These are phyloP conservation scores for Pandemis cinnamomeana DNA, from an alignment of 2,888 invertebrate genomes.

Conservation along the genomic window DNA sequence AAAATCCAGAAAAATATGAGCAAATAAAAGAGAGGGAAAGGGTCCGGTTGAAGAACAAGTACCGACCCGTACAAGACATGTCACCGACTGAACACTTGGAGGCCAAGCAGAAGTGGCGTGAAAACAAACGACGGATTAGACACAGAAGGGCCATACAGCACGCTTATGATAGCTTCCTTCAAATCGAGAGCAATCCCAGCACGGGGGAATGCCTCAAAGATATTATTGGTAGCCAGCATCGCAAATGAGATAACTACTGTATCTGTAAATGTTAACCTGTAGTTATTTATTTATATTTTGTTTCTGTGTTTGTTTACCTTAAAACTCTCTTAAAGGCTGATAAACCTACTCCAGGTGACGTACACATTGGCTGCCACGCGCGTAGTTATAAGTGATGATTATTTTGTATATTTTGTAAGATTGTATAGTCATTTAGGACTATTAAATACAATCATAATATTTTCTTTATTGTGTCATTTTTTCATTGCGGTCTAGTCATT, in stretches of 20 bases:
- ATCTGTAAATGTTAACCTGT: too few species aligned
- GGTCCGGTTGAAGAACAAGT: background rate
- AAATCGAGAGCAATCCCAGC: background rate
- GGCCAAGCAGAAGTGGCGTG: background rate
- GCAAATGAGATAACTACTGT: background rate
- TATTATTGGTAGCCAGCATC: background rate
- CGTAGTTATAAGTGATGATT: background rate
- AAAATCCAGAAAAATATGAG: slow-evolving; percentile 10
- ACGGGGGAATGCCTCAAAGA: background rate
- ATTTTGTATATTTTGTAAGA: background rate
- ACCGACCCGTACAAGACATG: background rate
- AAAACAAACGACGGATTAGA: background rate
- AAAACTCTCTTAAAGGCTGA: background rate
- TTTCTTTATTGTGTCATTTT: too few species aligned
- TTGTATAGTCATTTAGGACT: background rate
- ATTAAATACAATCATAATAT: background rate
- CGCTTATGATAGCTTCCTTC: background rate
- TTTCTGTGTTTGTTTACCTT: background rate
- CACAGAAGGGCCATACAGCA: background rate
- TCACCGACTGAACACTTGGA: background rate
- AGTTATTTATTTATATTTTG: too few species aligned
- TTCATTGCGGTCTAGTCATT: too few species aligned
- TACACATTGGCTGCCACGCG: background rate
- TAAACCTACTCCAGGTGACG: background rate
- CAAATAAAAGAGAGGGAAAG: slow-evolving; percentile 18